Conservation (phyloP, 2,797 vertebrate species). For the Hippoglossus hippoglossus region DNA sequence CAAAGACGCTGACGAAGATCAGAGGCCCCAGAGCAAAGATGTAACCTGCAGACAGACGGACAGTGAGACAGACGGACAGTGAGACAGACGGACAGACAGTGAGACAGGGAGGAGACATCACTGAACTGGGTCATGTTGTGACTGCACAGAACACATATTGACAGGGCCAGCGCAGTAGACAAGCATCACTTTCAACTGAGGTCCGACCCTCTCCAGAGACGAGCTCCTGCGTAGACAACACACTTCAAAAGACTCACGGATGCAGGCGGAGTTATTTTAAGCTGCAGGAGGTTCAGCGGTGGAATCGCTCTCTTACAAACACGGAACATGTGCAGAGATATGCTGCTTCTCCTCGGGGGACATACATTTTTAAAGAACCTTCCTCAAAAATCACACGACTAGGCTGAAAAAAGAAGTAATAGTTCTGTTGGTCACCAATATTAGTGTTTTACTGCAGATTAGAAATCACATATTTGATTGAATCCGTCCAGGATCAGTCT, state of each 20-base stretch:
- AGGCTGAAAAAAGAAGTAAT: conserved; percentile 19
- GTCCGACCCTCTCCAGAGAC: conserved; percentile 37
- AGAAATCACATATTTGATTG: neutral
- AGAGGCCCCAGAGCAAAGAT: conserved; percentile 93
- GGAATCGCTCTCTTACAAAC: conserved; percentile 18
- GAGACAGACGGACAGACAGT: neutral
- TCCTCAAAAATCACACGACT: neutral
- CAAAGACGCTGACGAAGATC: conserved; percentile 94
- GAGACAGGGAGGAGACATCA: conserved; percentile 9
- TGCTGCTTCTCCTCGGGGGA: conserved; percentile 25
- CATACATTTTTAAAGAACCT: conserved; percentile 33
- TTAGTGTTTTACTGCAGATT: neutral
- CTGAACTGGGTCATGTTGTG: conserved; percentile 9
- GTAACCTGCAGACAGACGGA: conserved; percentile 85
- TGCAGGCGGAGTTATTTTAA: conserved; percentile 53
- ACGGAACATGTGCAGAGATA: conserved; percentile 10
- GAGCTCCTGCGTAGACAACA: conserved; percentile 38
- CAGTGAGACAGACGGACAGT: neutral
- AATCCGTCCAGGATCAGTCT: too few species aligned
- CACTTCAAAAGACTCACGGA: conserved; percentile 60
- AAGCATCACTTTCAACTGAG: conserved; percentile 22
- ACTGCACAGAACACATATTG: conserved; percentile 29
- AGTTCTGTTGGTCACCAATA: neutral
- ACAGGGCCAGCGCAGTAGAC: conserved; percentile 7
- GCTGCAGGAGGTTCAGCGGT: conserved; percentile 15